These are phyloP conservation scores for Amblyornis subalaris DNA, from an alignment of 2,113 vertebrate genomes.

Conservation along the genomic window DNA sequence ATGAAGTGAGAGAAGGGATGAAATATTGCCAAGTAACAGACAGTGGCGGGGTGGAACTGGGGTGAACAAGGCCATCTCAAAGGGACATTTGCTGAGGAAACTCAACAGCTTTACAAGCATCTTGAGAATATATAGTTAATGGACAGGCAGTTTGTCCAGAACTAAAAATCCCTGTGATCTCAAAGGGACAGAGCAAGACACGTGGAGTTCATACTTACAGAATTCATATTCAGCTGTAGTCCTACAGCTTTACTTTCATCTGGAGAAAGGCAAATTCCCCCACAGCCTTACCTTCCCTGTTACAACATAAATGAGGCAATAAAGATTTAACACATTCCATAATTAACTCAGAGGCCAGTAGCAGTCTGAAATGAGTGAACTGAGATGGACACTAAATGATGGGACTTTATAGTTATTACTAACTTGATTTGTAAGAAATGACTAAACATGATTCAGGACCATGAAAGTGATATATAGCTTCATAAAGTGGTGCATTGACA, in stretches of 20 bases:
- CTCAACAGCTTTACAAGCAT: neutral
- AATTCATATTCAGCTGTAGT: neutral
- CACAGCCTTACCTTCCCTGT: neutral
- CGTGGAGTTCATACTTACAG: neutral
- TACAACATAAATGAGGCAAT: neutral
- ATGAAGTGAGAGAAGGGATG: neutral
- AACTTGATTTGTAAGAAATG: conserved; percentile 36
- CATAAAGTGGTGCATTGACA: conserved; percentile 17
- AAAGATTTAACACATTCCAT: neutral
- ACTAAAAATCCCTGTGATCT: neutral
- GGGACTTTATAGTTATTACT: neutral
- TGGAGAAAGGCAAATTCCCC: neutral
- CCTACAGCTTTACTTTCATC: neutral
- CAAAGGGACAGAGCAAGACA: neutral
- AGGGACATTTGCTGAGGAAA: neutral
- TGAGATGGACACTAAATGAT: neutral
- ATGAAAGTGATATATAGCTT: conserved; percentile 52
- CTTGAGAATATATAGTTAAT: neutral
- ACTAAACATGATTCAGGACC: conserved; percentile 4
- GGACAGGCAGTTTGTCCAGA: neutral
- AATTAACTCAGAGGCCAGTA: conserved; percentile 1
- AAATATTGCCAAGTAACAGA: neutral
- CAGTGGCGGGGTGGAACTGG: neutral
- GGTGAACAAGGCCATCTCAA: neutral
- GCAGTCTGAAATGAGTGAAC: neutral